Conservation (phyloP, 1,140 invertebrate species). For the Drosophila aff. region DNA sequence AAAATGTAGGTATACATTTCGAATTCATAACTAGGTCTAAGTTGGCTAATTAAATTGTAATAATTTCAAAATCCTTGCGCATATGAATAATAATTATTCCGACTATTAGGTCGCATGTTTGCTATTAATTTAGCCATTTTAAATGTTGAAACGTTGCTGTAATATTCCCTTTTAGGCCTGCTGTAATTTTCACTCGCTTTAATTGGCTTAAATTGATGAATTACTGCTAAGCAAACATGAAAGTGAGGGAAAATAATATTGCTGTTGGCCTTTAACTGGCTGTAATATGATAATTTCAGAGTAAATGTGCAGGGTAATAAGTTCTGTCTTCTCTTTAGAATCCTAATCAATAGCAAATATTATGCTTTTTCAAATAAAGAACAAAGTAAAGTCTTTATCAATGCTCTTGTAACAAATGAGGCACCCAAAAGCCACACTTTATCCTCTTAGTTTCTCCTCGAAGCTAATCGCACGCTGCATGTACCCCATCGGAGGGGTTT, state of each 20-base stretch:
- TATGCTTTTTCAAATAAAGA: not conserved
- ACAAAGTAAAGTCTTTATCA: not conserved
- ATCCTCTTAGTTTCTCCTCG: not conserved
- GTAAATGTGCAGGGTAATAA: not conserved
- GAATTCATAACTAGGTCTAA: not conserved
- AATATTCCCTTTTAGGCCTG: not conserved
- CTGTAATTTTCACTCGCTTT: not conserved
- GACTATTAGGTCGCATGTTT: not conserved
- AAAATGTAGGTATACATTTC: not conserved
- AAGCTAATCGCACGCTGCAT: conserved; percentile 11
- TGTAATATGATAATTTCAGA: not conserved
- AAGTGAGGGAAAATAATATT: not conserved
- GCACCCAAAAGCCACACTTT: conserved; percentile 6
- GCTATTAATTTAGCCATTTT: conserved; percentile 6
- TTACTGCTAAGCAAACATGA: not conserved
- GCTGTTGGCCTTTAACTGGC: not conserved
- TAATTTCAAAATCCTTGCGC: not conserved
- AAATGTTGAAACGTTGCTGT: not conserved
- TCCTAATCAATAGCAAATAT: not conserved
- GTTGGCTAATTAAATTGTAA: not conserved
- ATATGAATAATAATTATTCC: not conserved
- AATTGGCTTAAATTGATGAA: not conserved
- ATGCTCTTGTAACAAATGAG: conserved; percentile 3
- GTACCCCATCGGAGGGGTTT: conserved; percentile 10
- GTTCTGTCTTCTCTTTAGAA: not conserved